Conservation (phyloP, 2,113 vertebrate genomes). For the Dicentrarchus labrax region DNA sequence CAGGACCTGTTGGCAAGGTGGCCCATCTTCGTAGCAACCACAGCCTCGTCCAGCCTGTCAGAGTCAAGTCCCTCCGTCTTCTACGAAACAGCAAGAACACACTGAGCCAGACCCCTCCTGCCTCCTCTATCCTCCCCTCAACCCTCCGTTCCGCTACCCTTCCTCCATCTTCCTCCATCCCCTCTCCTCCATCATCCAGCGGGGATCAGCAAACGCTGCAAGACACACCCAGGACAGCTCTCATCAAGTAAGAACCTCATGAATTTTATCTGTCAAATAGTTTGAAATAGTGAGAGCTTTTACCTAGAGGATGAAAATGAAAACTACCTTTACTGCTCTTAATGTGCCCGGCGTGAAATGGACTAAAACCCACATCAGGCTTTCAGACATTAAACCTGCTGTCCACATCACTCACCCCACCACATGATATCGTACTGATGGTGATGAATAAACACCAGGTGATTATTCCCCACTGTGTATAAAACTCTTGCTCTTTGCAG, state of each 20-base stretch:
- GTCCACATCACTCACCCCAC: not conserved
- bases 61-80: slow-evolving; percentile 62
- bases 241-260: slow-evolving; percentile 63
- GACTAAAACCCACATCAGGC: not conserved
- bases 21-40: slow-evolving; percentile 59
- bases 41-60: slow-evolving; percentile 40
- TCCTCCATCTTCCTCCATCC: not conserved
- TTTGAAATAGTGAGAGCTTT: not conserved
- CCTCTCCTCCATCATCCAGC: not conserved
- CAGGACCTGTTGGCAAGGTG: slow-evolving; percentile 60
- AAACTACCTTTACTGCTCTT: not conserved
- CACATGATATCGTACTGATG: not conserved
- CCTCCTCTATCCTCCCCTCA: slow-evolving; percentile 25
- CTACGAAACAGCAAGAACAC: slow-evolving; percentile 19
- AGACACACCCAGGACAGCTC: slow-evolving; percentile 41
- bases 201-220: not conserved
- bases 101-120: not conserved
- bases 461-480: not conserved
- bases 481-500: not conserved
- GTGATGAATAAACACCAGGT: not conserved
- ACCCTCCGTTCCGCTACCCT: slow-evolving; percentile 20
- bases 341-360: not conserved
- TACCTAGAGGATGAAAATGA: not conserved
- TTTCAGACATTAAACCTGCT: not conserved
- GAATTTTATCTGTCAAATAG: not conserved